Base-by-base conservation (phyloP, 2,113 vertebrate genomes). In the Scortum barcoo region DNA sequence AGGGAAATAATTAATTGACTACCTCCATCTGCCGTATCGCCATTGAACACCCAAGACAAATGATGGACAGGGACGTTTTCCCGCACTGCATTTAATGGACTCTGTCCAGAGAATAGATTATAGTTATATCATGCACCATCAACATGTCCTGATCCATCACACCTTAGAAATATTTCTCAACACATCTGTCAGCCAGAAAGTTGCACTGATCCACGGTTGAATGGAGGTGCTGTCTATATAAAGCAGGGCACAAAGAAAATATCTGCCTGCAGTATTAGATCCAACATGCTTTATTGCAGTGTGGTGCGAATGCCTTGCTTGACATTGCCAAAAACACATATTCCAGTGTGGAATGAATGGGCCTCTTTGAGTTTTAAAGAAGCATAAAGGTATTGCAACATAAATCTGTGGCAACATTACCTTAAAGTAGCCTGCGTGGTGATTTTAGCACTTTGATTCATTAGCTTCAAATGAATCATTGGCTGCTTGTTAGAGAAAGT, bases 381-480 rank as follows among this genome's bases (percentile, higher is more conserved):
- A 75, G 76, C 70, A 60, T 82, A 87, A 88, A 81, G 71, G 63
- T 82, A 69, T 81, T 17, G 70, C 90, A 78, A 50, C 84, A 72
- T 82, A 88, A 80, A 88, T 92, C 69, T 79, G 28, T 20, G 10
- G 82, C 72, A 85, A 80, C 85, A 83, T 88, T 89, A 78, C 78
- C 78, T 56, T 80, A 69, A 61, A 75, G 78, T 76, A 65, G 81
- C 85, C 70, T 76, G 81, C 79, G 0, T 4, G 5, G 78, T 42
- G 70, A 89, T 87, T 93, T 84, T 58, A 75, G 76, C 63, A 38
- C 72, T 73, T 83, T 90, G 85, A 92, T 86, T 91, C 87, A 89
- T 90, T 82, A 83, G 72, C 70, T 66, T 80, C 12, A 72, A 80
- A 88, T 87, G 83, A 92, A 91, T 92, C 89, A 90, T 87, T 86